Evolutionary conservation across 2,797 vertebrate species (phyloP).

Genomic region (Silurus aristotelis): DNA sequence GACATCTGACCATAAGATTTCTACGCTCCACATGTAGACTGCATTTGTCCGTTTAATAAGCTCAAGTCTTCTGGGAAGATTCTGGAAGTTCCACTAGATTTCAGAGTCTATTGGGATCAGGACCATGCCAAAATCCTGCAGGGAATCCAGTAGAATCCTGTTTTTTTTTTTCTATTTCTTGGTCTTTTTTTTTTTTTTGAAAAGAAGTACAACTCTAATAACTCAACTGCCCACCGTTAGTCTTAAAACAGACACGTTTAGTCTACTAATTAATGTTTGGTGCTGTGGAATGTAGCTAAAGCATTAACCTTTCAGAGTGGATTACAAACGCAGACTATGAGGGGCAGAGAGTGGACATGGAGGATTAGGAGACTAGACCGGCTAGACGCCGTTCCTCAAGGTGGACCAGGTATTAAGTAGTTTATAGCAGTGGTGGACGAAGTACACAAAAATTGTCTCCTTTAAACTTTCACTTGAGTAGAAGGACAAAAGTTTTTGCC

Average conservation of each 20-base stretch:
- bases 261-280: background rate
- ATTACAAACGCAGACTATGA: background rate
- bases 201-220: background rate
- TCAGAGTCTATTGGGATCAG: too few species aligned
- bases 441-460: too few species aligned
- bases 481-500: too few species aligned
- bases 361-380: background rate
- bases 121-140: too few species aligned
- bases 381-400: background rate
- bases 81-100: too few species aligned
- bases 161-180: background rate
- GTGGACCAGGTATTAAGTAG: background rate
- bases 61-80: too few species aligned
- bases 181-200: background rate
- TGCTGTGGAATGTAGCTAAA: slow-evolving; percentile 1
- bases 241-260: slow-evolving; percentile 11
- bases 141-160: background rate
- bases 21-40: too few species aligned
- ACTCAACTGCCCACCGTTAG: background rate
- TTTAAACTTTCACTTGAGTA: too few species aligned
- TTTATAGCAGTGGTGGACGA: background rate
- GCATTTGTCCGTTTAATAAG: too few species aligned
- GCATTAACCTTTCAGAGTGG: background rate
- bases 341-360: slow-evolving; percentile 1
- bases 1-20: too few species aligned